These are phyloP conservation scores for Leptinotarsa juncta DNA, from an alignment of 2,888 invertebrate genomes.

Conservation along the genomic window DNA sequence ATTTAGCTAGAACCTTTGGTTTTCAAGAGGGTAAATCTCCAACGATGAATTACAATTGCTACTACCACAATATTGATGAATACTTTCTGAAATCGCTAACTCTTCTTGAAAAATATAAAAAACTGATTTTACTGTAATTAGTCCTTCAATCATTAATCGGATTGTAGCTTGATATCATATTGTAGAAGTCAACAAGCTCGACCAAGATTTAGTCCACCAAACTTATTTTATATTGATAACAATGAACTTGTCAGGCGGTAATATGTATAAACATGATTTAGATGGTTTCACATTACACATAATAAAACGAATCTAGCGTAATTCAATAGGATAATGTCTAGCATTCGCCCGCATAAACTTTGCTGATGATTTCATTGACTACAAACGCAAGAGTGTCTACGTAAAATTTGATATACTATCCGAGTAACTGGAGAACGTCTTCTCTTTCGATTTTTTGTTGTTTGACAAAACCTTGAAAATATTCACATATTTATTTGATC, in stretches of 20 bases:
- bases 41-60: too few relatives aligned
- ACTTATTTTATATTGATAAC: conserved; percentile 13
- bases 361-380: conserved; percentile 47
- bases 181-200: too few relatives aligned
- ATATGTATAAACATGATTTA: conserved; percentile 51
- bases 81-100: too few relatives aligned
- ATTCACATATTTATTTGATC: not conserved
- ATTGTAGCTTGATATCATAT: too few relatives aligned
- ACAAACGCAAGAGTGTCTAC: conserved; percentile 11
- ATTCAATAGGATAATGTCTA: conserved; percentile 53
- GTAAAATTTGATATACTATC: conserved; percentile 1
- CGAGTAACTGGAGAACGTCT: not conserved
- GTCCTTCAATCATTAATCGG: too few relatives aligned
- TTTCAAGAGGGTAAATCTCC: too few relatives aligned
- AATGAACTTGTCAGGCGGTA: conserved; percentile 42
- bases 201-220: not conserved
- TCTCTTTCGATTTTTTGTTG: not conserved
- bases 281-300: conserved; percentile 47
- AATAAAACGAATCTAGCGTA: conserved; percentile 49
- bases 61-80: too few relatives aligned
- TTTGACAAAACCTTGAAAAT: not conserved
- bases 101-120: too few relatives aligned
- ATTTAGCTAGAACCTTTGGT: too few relatives aligned
- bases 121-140: too few relatives aligned
- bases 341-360: conserved; percentile 48